Base-by-base conservation (phyloP, 2,797 vertebrate species). In the Numenius phaeopus region DNA sequence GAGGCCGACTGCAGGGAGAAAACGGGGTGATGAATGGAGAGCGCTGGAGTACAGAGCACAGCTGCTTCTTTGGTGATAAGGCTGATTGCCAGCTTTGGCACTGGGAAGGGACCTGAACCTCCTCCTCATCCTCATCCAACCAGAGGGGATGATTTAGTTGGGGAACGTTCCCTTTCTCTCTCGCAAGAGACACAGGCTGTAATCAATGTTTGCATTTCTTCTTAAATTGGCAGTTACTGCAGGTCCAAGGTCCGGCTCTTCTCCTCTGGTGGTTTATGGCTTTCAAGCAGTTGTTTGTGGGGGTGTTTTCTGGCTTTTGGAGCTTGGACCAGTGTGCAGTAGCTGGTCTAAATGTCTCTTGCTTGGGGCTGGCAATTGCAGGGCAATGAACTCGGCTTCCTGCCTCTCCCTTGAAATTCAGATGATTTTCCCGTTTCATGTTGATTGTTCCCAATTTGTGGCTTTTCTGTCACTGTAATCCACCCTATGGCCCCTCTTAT, bases 181-280 rank as follows among this genome's bases (percentile, higher is more conserved):
- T 87, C 70, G 42, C 55, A 64, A 30, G 46, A 87, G 70, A n/a
- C 3, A 3, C 9, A 24, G 66, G n/a, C 57, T 54, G 64, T 80
- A 94, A 83, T 93, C 92, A 70, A 5, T 58, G 75, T 85, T 91
- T 83, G 52, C 69, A 20, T 91, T 94, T 67, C 62, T 89, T 69
- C 61, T 92, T 66, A 83, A 83, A 75, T 8, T 57, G 79, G 64
- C 52, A 50, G 47, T 78, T 64, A 11, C 22, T 94, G 87, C 46
- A 49, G 64, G 59, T 89, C 79, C 44, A 65, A 82, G 75, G 64
- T 87, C 82, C 72, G 15, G 64, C 79, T 89, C 57, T 73, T 71
- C 78, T 71, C n/a, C 80, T 61, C 52, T 61, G 47, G 44, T 37
- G 52, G 22, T 71, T 62, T 58, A 73, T 89, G 83, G 73, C 65